Evolutionary conservation across 2,888 invertebrate genomes (phyloP), one percentile per base, ranked within the genome.

Genomic region (Callosobruchus maculatus): DNA sequence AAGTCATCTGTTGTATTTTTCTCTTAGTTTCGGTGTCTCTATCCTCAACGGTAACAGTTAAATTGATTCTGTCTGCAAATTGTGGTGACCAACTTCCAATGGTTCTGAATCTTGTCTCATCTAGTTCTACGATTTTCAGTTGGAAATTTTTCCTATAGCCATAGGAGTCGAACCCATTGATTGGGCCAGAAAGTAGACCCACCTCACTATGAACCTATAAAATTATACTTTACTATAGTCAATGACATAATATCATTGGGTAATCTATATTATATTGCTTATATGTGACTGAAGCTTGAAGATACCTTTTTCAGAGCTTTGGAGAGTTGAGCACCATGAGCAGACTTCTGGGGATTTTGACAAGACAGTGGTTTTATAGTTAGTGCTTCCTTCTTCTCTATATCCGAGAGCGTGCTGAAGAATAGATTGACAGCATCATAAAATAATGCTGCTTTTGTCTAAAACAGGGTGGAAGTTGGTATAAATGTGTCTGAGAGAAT

Each of bases 341-440:
- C 76, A 66, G 83, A 84, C 72, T 78, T 81, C 71, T 79, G 77
- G 68, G 78, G 72, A 21, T 76, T 75, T 9, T 79, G 78, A 77
- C 86, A 86, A 74, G 77, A 82, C 73, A 86, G 75, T 7, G 82
- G 80, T 22, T 77, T 78, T 22, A 81, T 76, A 22, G 72, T 76
- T 70, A 84, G 79, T 76, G 80, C 79, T 74, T 83, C 79, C 68
- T 81, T 80, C 21, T 71, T 73, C 69, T 84, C 83, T 79, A 85
- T 75, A 74, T 84, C 81, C 18, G 82, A 78, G 77, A 83, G 84
- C 0, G 91, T 91, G 78, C 89, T 90, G 9, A 92, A 90, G 82
- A 93, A 93, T 76, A 93, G 86, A 81, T 89, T 89, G 0, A 94
- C 90, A 0, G 93, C 92, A 84, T 94, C 94, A 82, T 92, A 92